A percentile compares a stretch with the other conserved stretches of the same genome.
phyloP scores from a whole-genome alignment of 2,888 invertebrate genomes.

The Sphaerolaimus hirsutus region DNA sequence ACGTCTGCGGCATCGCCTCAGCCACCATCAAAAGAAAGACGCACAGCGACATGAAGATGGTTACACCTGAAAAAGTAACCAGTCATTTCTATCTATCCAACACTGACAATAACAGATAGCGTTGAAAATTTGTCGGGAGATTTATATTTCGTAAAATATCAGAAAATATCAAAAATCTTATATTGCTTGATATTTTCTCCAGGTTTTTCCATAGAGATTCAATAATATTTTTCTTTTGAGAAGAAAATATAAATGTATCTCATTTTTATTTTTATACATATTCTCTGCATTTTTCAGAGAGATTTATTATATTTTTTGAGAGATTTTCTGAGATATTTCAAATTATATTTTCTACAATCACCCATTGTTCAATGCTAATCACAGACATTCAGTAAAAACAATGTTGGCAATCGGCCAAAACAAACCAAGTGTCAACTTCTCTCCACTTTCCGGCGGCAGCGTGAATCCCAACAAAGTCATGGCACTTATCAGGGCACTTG shows the following conservation, averaged over 20 bases:
- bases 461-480: slow-evolving; percentile 95
- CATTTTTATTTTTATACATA: too few relatives aligned
- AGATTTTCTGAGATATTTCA: too few relatives aligned
- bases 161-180: not conserved
- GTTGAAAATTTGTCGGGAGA: not conserved
- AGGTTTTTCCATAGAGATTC: not conserved
- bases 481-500: slow-evolving; percentile 90
- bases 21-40: slow-evolving; percentile 93
- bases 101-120: too few relatives aligned
- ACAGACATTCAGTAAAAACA: too few relatives aligned
- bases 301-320: too few relatives aligned
- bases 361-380: too few relatives aligned
- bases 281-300: too few relatives aligned
- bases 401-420: too few relatives aligned
- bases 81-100: not conserved
- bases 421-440: slow-evolving; percentile 82
- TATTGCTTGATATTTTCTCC: not conserved
- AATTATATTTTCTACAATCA: too few relatives aligned
- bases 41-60: slow-evolving; percentile 56
- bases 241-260: too few relatives aligned
- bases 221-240: too few relatives aligned
- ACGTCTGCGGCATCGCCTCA: slow-evolving; percentile 91
- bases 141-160: too few relatives aligned
- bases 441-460: slow-evolving; percentile 91
- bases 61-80: slow-evolving; percentile 14